Evolutionary conservation across 2,797 vertebrate species (phyloP).

Genomic region (Chloroceryle inda): DNA sequence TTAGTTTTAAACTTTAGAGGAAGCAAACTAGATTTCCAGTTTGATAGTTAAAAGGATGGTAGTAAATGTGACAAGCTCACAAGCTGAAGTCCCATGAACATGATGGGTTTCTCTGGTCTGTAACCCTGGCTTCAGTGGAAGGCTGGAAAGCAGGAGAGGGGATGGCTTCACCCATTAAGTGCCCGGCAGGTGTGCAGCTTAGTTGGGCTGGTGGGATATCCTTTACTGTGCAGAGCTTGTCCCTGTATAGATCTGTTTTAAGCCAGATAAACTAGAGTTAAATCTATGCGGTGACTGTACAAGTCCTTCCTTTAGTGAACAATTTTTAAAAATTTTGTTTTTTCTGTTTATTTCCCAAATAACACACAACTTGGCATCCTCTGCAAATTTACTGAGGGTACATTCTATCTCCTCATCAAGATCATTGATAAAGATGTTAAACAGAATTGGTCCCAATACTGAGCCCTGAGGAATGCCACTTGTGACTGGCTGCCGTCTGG

Average conservation of each 20-base stretch:
- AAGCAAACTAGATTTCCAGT: neutral
- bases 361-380: no score
- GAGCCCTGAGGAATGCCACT: no score
- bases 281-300: neutral
- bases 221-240: neutral
- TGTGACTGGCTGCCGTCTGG: no score
- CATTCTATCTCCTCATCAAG: no score
- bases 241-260: neutral
- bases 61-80: neutral
- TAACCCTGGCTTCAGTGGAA: neutral
- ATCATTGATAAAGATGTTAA: no score
- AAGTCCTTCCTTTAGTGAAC: neutral
- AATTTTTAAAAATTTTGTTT: no score
- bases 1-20: neutral
- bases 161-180: neutral
- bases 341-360: no score
- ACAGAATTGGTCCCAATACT: no score
- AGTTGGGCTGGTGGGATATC: neutral
- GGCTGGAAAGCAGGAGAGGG: neutral
- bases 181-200: neutral
- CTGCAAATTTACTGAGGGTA: no score
- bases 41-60: neutral
- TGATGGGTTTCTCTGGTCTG: neutral
- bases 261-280: neutral
- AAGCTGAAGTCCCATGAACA: accelerated